Evolutionary conservation across 2,888 invertebrate genomes (phyloP), one percentile per base, ranked within the genome.

Genomic region (Agrochola macilenta): DNA sequence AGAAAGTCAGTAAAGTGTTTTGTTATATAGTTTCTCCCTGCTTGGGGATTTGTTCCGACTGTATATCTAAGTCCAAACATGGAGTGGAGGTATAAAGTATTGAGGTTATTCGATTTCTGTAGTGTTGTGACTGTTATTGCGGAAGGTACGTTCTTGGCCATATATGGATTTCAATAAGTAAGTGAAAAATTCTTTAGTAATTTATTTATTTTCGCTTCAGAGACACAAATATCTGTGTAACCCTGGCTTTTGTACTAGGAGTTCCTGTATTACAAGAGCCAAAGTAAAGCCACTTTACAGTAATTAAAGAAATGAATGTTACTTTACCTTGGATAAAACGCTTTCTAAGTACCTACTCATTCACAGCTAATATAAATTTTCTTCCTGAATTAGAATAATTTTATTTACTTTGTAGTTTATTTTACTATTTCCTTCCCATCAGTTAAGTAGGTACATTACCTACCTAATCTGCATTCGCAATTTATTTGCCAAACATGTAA

Each of bases 1-100:
- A 84, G 88, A 78, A 84, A 81, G 76, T 78, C 84, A 23, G 82
- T 77, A 82, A 83, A 85, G 80, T 88, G 74, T 88, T 88, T 87
- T 87, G 77, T 87, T 85, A 72, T 82, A 79, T 81, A 79, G 79
- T 78, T 52, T 69, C 74, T 81, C 74, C 78, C 74, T 68, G 64
- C 83, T 85, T 66, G 60, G 78, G 77, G 79, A 79, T 79, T 83
- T 79, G 72, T 71, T 65, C 49, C 64, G 35, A 75, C 65, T 85
- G 75, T 74, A 78, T 39, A 78, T 73, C 46, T 71, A 74, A 81
- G 74, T 71, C 74, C 83, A 81, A 83, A 84, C 77, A 64, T 81
- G 39, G 64, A 77, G 70, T 80, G 49, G 63, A 72, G 64, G 69
- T 83, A 77, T 87, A 84, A 87, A 78, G 71, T 79, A 66, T 73